A percentile compares a stretch with the other conserved stretches of the same genome.
phyloP scores from a whole-genome alignment of 2,888 invertebrate species.

The Heliconius sara region DNA sequence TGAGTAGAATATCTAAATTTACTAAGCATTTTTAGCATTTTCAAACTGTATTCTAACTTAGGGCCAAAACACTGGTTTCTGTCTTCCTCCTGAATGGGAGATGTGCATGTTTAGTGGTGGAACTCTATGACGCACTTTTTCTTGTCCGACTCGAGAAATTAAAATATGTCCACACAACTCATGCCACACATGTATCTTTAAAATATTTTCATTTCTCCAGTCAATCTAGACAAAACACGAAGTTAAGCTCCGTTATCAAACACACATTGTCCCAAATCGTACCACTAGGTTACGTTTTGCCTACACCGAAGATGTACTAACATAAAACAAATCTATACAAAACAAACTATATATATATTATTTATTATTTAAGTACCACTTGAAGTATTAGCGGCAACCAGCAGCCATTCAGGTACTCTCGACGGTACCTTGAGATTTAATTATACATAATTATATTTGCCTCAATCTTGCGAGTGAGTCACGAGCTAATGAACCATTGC shows the following conservation, averaged over 20 bases:
- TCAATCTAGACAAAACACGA: not conserved
- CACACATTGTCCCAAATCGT: not conserved
- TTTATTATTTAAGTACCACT: not conserved
- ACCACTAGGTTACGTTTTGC: not conserved
- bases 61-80: too few species aligned
- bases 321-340: too few species aligned
- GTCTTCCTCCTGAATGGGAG: too few species aligned
- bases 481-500: constrained; percentile 36
- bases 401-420: not conserved
- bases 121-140: too few species aligned
- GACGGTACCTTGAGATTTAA: constrained; percentile 19
- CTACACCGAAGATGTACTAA: too few species aligned
- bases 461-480: constrained; percentile 29
- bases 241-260: not conserved
- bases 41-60: not conserved
- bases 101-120: too few species aligned
- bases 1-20: too few species aligned
- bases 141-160: too few species aligned
- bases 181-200: too few species aligned
- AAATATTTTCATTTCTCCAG: not conserved
- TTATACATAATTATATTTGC: constrained; percentile 13
- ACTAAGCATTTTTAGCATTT: too few species aligned
- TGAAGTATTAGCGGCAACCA: not conserved
- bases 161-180: too few species aligned
- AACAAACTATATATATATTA: not conserved